phyloP scores from a whole-genome alignment of 2,888 invertebrate species.

The Xanthorhoe designata region DNA sequence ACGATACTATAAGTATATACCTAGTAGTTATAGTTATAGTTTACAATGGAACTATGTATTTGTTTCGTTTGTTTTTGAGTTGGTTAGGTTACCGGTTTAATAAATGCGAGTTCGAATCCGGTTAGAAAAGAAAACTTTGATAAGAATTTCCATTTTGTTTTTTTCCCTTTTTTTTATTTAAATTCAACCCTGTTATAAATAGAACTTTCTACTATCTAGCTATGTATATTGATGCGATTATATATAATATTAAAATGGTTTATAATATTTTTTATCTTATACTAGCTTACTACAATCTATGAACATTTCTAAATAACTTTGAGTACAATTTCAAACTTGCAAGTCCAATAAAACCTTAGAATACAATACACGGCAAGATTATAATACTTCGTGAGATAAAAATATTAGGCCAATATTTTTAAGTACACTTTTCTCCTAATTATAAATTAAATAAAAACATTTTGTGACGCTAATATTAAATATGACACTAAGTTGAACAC shows the following conservation, averaged over 20 bases:
- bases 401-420: constrained; percentile 57
- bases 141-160: background rate
- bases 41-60: too few relatives aligned
- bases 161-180: background rate
- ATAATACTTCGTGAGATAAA: constrained; percentile 66
- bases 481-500: constrained; percentile 85
- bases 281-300: constrained; percentile 10
- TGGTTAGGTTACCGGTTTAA: too few relatives aligned
- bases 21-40: too few relatives aligned
- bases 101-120: too few relatives aligned
- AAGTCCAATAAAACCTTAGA: constrained; percentile 27
- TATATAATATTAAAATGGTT: constrained; percentile 17
- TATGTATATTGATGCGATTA: background rate
- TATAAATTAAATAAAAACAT: constrained; percentile 51
- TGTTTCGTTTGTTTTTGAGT: too few relatives aligned
- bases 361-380: constrained; percentile 63
- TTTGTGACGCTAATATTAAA: constrained; percentile 74
- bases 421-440: constrained; percentile 52
- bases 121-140: too few relatives aligned
- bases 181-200: constrained; percentile 13
- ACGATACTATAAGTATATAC: too few relatives aligned
- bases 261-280: constrained; percentile 14
- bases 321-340: constrained; percentile 20
- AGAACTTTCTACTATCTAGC: constrained; percentile 3
- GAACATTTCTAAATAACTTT: constrained; percentile 8